A percentile compares a stretch with the other conserved stretches of the same genome.
phyloP scores from a whole-genome alignment of 1,140 invertebrate genomes.

The Helicoverpa zea region DNA sequence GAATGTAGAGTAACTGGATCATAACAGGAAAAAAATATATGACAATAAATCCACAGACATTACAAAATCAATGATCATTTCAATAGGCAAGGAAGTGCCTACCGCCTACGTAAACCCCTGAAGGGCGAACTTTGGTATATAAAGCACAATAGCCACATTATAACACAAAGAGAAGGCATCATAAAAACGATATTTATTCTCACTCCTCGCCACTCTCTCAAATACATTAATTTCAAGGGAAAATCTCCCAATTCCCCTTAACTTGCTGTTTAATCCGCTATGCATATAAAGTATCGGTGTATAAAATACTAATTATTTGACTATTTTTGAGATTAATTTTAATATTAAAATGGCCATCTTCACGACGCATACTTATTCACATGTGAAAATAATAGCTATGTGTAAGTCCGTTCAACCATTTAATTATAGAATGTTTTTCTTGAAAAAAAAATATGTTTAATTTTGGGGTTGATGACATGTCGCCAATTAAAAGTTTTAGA shows the following conservation, averaged over 20 bases:
- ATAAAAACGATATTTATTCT: slow-evolving; percentile 15
- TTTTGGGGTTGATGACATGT: too few relatives aligned
- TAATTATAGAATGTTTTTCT: too few relatives aligned
- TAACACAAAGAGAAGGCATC: neutral
- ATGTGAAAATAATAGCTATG: too few relatives aligned
- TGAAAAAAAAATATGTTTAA: too few relatives aligned
- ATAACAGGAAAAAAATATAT: too few relatives aligned
- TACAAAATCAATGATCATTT: neutral
- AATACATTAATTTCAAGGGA: neutral
- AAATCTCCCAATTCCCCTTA: slow-evolving; percentile 2
- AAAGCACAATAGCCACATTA: slow-evolving; percentile 16
- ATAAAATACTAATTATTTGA: neutral
- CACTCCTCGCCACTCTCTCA: neutral
- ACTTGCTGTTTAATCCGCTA: neutral
- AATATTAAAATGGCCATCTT: too few relatives aligned
- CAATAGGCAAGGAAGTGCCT: neutral
- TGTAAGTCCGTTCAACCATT: too few relatives aligned
- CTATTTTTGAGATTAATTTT: too few relatives aligned
- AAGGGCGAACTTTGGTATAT: neutral
- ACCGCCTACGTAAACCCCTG: neutral
- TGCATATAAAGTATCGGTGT: neutral
- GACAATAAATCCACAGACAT: neutral
- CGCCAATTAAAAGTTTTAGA: too few relatives aligned
- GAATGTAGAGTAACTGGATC: too few relatives aligned
- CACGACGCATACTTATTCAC: too few relatives aligned